Base-by-base conservation (phyloP, 2,113 vertebrate species). In the Miniopterus natalensis region DNA sequence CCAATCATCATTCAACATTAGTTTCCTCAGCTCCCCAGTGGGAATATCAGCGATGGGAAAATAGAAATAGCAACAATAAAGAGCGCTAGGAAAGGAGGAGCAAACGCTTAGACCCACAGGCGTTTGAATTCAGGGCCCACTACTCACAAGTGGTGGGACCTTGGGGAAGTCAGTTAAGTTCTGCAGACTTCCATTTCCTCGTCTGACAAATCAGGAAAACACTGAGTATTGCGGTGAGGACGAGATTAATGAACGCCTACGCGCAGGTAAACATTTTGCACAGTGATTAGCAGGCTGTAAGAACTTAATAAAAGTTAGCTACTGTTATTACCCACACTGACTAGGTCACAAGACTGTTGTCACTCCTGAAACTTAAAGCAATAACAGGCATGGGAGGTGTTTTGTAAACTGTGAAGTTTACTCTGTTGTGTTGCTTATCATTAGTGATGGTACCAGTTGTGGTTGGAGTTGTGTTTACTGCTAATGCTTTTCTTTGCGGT, bases 141-240 rank as follows among this genome's bases (percentile, higher is more conserved):
- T 29, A 31, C 51, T 63, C 31, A 63, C 0, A 57, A 87, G 17
- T 49, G n/a, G 21, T 7, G 20, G 11, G 45, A 77, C 12, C 1
- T 3, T 15, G 51, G 21, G 51, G 57, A 88, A 47, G 8, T 75
- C 42, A 81, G 77, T 92, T 92, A 57, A 85, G 47, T 53, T 91
- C 53, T 91, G 88, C 51, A 53, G 49, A 75, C 20, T 93, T 78
- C 13, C 21, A 0, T 94, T 74, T 94, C 57, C 53, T 90, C 61
- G 36, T 79, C 42, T 55, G 84, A 83, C 42, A 83, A 79, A 49
- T 8, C 12, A 27, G 31, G 27, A 27, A 87, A 59, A 49, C 71
- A 83, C 4, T 4, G 4, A 27, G 13, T 63, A 61, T 27, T n/a
- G 15, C 31, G 14, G 36, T 25, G 29, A 84, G 59, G n/a, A 63